phyloP scores from a whole-genome alignment of 2,113 vertebrate species.

The Rallus limicola region DNA sequence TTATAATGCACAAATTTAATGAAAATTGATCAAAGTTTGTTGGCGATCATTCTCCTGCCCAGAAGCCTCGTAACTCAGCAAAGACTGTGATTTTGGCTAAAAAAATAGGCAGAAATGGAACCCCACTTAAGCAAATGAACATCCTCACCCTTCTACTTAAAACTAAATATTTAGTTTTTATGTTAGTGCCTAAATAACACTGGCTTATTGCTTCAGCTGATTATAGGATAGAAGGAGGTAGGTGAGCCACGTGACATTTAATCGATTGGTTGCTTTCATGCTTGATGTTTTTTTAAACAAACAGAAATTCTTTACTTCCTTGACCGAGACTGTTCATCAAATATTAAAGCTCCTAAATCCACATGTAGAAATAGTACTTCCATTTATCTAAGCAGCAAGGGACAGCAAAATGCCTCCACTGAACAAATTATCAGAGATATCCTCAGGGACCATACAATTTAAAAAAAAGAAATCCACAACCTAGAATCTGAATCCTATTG shows the following conservation, averaged over 20 bases:
- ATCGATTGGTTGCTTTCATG: not conserved
- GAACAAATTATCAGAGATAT: not conserved
- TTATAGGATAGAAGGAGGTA: not conserved
- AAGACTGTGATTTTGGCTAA: not conserved
- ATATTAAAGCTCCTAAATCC: not conserved
- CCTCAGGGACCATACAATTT: not conserved
- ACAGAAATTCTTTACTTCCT: not conserved
- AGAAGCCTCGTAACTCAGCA: not conserved
- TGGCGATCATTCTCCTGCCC: not conserved
- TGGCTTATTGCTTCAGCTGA: not conserved
- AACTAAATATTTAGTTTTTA: not conserved
- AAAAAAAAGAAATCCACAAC: not conserved
- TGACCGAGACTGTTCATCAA: not conserved
- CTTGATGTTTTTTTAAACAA: not conserved
- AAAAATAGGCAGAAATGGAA: not conserved
- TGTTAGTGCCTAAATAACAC: not conserved
- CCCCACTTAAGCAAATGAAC: not conserved
- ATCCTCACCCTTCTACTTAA: not conserved
- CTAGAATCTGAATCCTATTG: not conserved
- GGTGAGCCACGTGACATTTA: not conserved
- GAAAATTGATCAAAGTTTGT: not conserved
- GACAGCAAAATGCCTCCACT: not conserved
- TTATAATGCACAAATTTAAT: not conserved
- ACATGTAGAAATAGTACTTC: not conserved
- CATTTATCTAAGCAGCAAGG: not conserved